Base-by-base conservation (phyloP, 2,113 vertebrate genomes). In the Triplophysa tibetana region DNA sequence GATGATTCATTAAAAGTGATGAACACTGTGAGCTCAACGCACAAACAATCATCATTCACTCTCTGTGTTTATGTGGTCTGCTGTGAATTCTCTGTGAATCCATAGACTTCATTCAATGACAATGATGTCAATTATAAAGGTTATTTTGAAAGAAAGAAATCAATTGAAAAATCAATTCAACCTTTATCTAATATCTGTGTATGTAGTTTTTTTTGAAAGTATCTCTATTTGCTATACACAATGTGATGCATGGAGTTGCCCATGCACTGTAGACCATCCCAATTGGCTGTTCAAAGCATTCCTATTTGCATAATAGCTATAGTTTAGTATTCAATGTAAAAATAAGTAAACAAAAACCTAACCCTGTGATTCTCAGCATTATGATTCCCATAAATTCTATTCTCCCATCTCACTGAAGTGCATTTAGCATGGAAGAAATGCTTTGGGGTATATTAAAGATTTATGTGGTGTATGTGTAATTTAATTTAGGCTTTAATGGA, bases 1-100 rank as follows among this genome's bases (percentile, higher is more conserved):
- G 66, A 54, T 68, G 29, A 77, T 65, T 78, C 66, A 82, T 77
- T 77, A 52, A 72, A 63, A 8, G 21, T 33, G 33, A 29, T 14
- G 24, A 3, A 23, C 56, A 33, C 66, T 70, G 65, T 74, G 23
- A 61, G 58, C 80, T 64, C 72, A 56, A 68, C 61, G 77, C 61
- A 29, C 38, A 65, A 70, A 62, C 67, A 45, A 10, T 68, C 24
- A 70, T 76, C 61, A 65, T 76, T 65, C 75, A 70, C 58, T 62
- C 41, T 48, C 65, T 70, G 54, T 10, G 33, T 70, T 33, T 72
- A 62, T 72, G 54, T 2, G 2, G 8, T 38, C 26, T 29, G 11
- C 56, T 63, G 8, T 17, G 23, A 67, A 63, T 62, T 43, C 23
- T 43, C 54, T 29, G 62, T 50, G 43, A 58, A 58, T 58, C 19